Conservation (phyloP, 2,888 invertebrate genomes). For the Anoplius nigerrimus region DNA sequence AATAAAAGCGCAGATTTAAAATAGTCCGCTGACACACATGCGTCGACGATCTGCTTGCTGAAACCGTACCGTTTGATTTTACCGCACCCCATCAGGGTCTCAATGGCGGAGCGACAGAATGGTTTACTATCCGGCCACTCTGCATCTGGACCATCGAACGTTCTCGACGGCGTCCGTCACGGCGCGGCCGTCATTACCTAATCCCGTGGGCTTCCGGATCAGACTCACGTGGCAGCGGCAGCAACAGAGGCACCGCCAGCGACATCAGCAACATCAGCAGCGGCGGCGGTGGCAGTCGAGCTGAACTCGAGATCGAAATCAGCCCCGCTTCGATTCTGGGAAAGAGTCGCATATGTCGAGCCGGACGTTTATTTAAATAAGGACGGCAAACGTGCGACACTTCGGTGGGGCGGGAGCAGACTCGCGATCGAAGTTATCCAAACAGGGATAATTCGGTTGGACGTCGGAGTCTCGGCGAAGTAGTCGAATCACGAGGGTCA, state of each 20-base stretch:
- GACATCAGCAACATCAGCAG: not conserved
- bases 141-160: no score
- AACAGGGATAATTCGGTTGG: constrained; percentile 48
- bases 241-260: not conserved
- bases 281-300: no score
- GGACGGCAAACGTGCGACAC: constrained; percentile 34
- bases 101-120: no score
- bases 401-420: constrained; percentile 6
- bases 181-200: not conserved
- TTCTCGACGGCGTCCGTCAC: not conserved
- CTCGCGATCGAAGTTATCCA: constrained; percentile 39
- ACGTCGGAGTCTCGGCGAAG: constrained; percentile 19
- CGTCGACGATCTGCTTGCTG: no score
- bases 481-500: constrained; percentile 40
- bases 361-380: constrained; percentile 50
- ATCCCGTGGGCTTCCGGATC: not conserved
- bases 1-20: no score
- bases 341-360: constrained; percentile 39
- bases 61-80: no score
- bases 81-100: no score
- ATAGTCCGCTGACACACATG: no score
- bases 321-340: not conserved
- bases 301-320: no score
- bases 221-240: no score
- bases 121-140: no score